Base-by-base conservation (phyloP, 1,140 invertebrate genomes). In the Luehdorfia chinensis region DNA sequence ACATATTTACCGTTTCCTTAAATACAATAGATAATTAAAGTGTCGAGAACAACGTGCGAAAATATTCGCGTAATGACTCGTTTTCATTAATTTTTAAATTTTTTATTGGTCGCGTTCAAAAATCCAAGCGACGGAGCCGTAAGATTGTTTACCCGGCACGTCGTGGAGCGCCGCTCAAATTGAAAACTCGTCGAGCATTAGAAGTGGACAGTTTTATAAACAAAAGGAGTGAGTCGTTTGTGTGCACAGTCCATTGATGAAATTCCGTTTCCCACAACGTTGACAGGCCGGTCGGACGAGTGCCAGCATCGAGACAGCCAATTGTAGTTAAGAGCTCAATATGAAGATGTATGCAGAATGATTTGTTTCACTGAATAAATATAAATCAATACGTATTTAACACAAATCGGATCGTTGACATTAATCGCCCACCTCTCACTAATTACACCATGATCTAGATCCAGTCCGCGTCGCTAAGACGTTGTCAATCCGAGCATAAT, bases 191-290 rank as follows among this genome's bases (percentile, higher is more conserved):
- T 63, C 47, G 57, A 62, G 50, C 54, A 55, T 65, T 72, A 76
- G 64, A 72, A 81, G 79, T 81, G 75, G 77, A 78, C 77, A 80
- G 81, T 85, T 85, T 85, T 85, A 79, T 83, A 85, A 85, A 85
- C 81, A 85, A 78, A 79, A 80, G 68, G 62, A 70, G 67, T 65
- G 56, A 61, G 59, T 67, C 53, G 62, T 66, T 64, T 74, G 75
- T 75, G 65, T 74, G 66, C 74, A 60, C 69, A 64, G 65, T 54
- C 70, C 77, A 85, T 83, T 85, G 70, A 80, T 75, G 71, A 75
- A 68, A 75, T 74, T 72, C 66, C 66, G 75, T 72, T 81, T 83
- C 76, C 74, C 78, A 85, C 81, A 85, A 63, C 61, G 66, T 51
- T 60, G 55, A 59, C 61, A 52, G 62, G 66, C 62, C 58, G 59